Evolutionary conservation across 2,797 vertebrate genomes (phyloP), one percentile per base, ranked within the genome.

Genomic region (Sebastes hopkinsi): DNA sequence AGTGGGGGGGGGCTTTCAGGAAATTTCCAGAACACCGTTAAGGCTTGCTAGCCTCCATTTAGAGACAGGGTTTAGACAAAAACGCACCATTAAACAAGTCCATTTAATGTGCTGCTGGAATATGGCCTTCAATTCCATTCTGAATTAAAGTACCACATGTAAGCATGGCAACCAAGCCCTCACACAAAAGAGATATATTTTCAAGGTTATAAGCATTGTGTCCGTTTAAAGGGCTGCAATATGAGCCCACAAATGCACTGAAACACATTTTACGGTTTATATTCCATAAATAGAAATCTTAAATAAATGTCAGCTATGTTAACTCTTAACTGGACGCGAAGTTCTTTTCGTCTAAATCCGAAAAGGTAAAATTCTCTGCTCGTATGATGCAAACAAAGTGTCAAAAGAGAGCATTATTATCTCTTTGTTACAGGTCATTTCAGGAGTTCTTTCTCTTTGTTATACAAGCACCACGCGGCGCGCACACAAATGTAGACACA

Each of bases 1-100:
- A 62, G 77, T 66, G 16, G 1, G 67, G 60, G 69, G 52, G 52
- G 65, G 65, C 54, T 75, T 81, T 65, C 58, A 78, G 70, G 61
- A 88, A 82, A 86, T 88, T 62, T 82, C 62, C 75, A 81, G 71
- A 87, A 85, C 38, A 73, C 36, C 34, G 56, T 80, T 81, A 73
- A 74, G 62, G 46, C n/a, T 81, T 64, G 77, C 59, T 79, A 20
- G 30, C 71, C 67, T 75, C 60, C 61, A 84, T 81, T 86, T 82
- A 77, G 25, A 62, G 20, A 62, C 52, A 69, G 50, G 75, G 58
- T 80, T 76, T 84, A 64, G 67, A 72, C 64, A 66, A 85, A 82
- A 86, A 85, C 0, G 23, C 34, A 59, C 54, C 55, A 86, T 86
- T 88, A 78, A 78, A 75, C 56, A 85, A 75, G 72, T 82, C 72